Base-by-base conservation (phyloP, 2,888 invertebrate genomes). In the Thera britannica region DNA sequence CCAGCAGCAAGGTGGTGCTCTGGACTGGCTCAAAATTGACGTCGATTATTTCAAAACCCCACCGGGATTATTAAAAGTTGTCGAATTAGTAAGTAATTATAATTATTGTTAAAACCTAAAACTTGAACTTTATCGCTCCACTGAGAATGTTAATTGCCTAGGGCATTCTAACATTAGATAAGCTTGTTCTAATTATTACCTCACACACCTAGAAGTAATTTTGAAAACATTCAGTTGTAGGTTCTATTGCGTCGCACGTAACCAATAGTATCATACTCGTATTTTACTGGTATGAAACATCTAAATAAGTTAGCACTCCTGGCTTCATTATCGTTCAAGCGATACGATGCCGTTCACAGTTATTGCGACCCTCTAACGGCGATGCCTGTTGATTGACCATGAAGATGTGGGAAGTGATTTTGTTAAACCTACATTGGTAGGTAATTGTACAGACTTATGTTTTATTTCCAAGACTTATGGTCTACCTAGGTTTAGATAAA, bases 11-110 rank as follows among this genome's bases (percentile, higher is more conserved):
- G 94, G 94, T 74, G 94, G 90, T 68, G 83, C 94, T 67, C 84
- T 97, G 75, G 94, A 95, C 75, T 96, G 96, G 95, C 94, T 97
- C 81, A 95, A 95, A 90, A 91, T 97, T 82, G 97, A 98, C 92
- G 81, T 96, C 77, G 95, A 95, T 82, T 97, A 98, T 89, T 97
- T 97, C 92, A 96, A 95, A 90, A 96, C 97, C 57, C 94, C 96
- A 81, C 97, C 98, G 65, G 98, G 98, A 77, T 94, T 97, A 79
- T 84, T 98, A 75, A 98, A 98, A 94, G 89, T 98, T 72, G 93
- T 96, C 34, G 95, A 98, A 94, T 90, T 97, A 94, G 98, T 98
- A 91, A 96, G 97, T 83, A 71, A 38, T 44, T 34, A 6, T 9
- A 46, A 9, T 46, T 9, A 46, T 46, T 23, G 23, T 23, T 23